These are phyloP conservation scores for Channa maculata DNA, from an alignment of 2,113 vertebrate genomes.

Conservation along the genomic window DNA sequence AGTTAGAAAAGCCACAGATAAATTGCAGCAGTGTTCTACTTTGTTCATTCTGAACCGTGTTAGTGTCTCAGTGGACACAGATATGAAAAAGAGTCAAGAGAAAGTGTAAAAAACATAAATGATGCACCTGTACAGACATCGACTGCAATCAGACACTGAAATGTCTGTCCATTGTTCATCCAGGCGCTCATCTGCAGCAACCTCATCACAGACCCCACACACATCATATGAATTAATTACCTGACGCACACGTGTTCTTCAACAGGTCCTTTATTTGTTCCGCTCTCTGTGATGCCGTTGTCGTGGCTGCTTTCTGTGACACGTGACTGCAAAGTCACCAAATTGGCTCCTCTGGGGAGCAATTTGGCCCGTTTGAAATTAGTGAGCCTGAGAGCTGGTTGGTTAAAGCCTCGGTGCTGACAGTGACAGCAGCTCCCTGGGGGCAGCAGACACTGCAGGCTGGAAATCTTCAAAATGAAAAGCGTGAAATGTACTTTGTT, in stretches of 20 bases:
- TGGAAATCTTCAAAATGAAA: not conserved
- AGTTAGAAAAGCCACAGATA: not conserved
- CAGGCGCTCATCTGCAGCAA: not conserved
- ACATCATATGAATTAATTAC: slow-evolving; percentile 8
- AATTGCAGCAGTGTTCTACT: not conserved
- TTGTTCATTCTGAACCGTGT: not conserved
- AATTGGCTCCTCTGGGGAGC: slow-evolving; percentile 52
- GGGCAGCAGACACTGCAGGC: not conserved
- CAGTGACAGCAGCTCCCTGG: slow-evolving; percentile 32
- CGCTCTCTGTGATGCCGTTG: too few relatives aligned
- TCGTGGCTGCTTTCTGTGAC: not conserved
- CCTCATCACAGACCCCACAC: not conserved
- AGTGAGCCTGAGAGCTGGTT: slow-evolving; percentile 14
- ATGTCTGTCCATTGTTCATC: not conserved
- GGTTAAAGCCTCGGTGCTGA: slow-evolving; percentile 10
- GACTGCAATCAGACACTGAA: too few relatives aligned
- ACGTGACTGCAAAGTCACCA: slow-evolving; percentile 39
- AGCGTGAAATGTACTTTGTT: not conserved
- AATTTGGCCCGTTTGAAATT: slow-evolving; percentile 57
- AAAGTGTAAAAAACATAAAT: too few relatives aligned
- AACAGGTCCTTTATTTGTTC: slow-evolving; percentile 3
- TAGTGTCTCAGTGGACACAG: not conserved
- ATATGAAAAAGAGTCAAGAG: too few relatives aligned
- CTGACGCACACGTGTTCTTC: not conserved
- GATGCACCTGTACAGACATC: too few relatives aligned